Percentiles rank a stretch among this genome's conserved stretches.
Evolutionary conservation across 2,113 vertebrate genomes (phyloP).

Genomic region (Tragelaphus strepsiceros): DNA sequence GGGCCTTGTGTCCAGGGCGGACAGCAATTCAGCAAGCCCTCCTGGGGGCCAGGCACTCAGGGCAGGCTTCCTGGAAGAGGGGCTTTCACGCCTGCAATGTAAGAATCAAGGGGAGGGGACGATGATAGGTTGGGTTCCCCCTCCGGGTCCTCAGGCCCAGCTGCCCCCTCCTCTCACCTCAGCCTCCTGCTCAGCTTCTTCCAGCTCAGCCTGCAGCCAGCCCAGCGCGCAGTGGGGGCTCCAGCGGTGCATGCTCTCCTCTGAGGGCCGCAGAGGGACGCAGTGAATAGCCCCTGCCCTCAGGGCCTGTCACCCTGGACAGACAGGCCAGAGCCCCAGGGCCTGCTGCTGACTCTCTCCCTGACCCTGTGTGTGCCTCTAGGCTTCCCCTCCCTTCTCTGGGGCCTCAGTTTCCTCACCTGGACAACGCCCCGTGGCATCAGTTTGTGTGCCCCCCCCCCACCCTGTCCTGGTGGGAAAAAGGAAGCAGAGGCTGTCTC

Average conservation of each 20-base stretch:
- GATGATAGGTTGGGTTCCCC: background rate
- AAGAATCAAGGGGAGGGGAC: background rate
- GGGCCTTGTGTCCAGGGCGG: background rate
- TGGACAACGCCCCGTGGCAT: background rate
- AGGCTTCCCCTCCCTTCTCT: background rate
- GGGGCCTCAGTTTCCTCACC: background rate
- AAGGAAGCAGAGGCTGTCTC: background rate
- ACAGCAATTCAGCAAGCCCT: background rate
- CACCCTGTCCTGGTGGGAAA: background rate
- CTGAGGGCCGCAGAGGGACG: slow-evolving; percentile 78
- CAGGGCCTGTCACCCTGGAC: background rate
- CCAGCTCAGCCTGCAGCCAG: slow-evolving; percentile 91
- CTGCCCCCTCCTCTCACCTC: slow-evolving; percentile 85
- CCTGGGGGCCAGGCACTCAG: background rate
- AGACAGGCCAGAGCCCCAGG: background rate
- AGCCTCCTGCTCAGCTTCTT: slow-evolving; percentile 88
- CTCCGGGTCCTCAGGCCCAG: background rate
- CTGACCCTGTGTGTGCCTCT: background rate
- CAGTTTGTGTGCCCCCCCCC: background rate
- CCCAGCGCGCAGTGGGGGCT: slow-evolving; percentile 86
- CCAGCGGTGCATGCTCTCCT: slow-evolving; percentile 84
- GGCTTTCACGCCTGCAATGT: background rate
- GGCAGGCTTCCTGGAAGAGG: background rate
- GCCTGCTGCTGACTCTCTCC: background rate
- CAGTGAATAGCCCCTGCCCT: background rate